phyloP scores from a whole-genome alignment of 1,140 invertebrate species.

The Drosophila melanogaster region Release_6_plus_ISO1_MT NT_033779.5:1537001-1537500 shows the following conservation, averaged over 20 bases:
- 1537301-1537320: slow-evolving; percentile 7
- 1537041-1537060: not conserved
- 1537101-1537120: slow-evolving; percentile 65
- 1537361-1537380: slow-evolving; percentile 5
- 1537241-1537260: slow-evolving; percentile 32
- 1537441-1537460: too few species aligned
- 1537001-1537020: slow-evolving; percentile 9
- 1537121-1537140: slow-evolving; percentile 80
- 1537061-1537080: slow-evolving; percentile 16
- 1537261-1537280: slow-evolving; percentile 30
- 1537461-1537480: too few species aligned
- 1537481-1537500: too few species aligned
- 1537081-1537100: slow-evolving; percentile 22
- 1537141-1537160: slow-evolving; percentile 21
- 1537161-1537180: slow-evolving; percentile 54
- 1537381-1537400: not conserved
- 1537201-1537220: slow-evolving; percentile 12
- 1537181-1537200: slow-evolving; percentile 30
- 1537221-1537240: slow-evolving; percentile 22
- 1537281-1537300: slow-evolving; percentile 6
- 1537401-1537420: not conserved
- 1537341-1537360: slow-evolving; percentile 6
- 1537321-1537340: not conserved
- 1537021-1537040: slow-evolving; percentile 1
- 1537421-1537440: not conserved